Evolutionary conservation across 2,113 vertebrate species (phyloP).

Genomic region (Mionectes macconnelli): DNA sequence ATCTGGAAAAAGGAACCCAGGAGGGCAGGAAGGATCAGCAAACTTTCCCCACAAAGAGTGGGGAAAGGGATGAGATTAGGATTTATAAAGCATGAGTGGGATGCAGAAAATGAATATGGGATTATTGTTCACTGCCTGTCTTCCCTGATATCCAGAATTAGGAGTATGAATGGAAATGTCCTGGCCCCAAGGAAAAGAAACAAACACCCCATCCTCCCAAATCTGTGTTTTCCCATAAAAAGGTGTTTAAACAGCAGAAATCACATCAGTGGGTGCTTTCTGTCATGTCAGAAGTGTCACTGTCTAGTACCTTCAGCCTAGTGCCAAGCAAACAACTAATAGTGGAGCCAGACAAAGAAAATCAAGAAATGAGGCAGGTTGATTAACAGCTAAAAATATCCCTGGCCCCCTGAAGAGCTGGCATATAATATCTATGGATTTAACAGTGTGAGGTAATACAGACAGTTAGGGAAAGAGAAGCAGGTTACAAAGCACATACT

Average conservation of each 20-base stretch:
- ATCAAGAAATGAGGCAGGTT: slow-evolving; percentile 28
- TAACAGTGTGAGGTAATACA: slow-evolving; percentile 47
- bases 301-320: background rate
- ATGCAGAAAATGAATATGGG: background rate
- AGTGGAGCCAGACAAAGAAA: slow-evolving; percentile 31
- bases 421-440: slow-evolving; percentile 36
- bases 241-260: background rate
- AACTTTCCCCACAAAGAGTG: background rate
- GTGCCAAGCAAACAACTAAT: slow-evolving; percentile 47
- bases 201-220: accelerated
- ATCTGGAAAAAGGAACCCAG: background rate
- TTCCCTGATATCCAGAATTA: background rate
- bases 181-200: background rate
- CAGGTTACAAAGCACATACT: slow-evolving; percentile 16
- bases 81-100: background rate
- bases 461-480: slow-evolving; percentile 13
- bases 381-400: slow-evolving; percentile 38
- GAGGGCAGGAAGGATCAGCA: background rate
- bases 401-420: slow-evolving; percentile 16
- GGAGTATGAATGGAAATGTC: background rate
- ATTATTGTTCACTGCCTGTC: background rate
- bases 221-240: background rate
- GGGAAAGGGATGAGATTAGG: background rate
- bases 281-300: background rate
- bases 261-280: background rate